phyloP scores from a whole-genome alignment of 2,888 invertebrate genomes.

The Mantis religiosa region DNA sequence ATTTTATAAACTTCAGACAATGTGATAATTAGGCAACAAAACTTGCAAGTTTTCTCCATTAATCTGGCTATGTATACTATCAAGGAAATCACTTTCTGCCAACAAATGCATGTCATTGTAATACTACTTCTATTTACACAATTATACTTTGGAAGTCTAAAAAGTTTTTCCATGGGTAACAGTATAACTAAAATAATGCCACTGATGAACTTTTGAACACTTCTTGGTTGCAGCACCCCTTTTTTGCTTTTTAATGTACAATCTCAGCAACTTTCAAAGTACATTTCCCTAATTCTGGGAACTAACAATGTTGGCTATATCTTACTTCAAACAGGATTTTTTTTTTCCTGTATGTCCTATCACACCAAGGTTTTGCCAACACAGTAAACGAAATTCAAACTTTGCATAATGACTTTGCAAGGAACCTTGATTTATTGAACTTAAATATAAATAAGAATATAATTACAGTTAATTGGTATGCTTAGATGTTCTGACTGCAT shows the following conservation, averaged over 20 bases:
- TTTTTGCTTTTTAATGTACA: background rate
- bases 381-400: too few relatives aligned
- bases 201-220: background rate
- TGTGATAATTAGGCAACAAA: background rate
- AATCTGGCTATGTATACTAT: background rate
- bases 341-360: too few relatives aligned
- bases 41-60: background rate
- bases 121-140: background rate
- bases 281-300: too few relatives aligned
- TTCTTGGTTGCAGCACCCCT: background rate
- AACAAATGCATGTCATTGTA: background rate
- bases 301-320: too few relatives aligned
- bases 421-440: too few relatives aligned
- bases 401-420: too few relatives aligned
- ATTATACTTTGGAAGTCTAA: background rate
- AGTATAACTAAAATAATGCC: background rate
- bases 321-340: too few relatives aligned
- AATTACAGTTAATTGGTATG: too few relatives aligned
- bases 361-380: too few relatives aligned
- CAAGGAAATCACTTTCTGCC: background rate
- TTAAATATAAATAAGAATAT: too few relatives aligned
- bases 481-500: too few relatives aligned
- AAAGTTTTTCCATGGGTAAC: background rate
- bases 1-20: too few relatives aligned
- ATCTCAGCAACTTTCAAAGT: background rate